Percentiles rank a stretch among this genome's conserved stretches.
Conservation (phyloP, 2,888 invertebrate genomes). For the Carabus problematicus region DNA sequence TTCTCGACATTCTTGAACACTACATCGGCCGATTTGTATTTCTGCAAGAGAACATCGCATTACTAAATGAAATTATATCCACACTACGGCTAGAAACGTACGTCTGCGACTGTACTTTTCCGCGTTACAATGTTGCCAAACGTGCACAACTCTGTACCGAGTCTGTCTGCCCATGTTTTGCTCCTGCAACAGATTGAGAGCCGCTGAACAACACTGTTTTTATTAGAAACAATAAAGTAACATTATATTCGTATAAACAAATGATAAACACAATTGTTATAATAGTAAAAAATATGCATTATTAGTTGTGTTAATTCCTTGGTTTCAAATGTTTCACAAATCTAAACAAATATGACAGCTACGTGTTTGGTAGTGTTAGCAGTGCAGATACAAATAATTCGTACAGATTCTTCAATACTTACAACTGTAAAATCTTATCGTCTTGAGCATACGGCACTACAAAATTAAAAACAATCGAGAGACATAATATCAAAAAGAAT, state of each 20-base stretch:
- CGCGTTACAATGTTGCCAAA: constrained; percentile 82
- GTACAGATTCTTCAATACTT: constrained; percentile 3
- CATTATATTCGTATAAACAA: no score
- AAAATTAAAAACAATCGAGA: no score
- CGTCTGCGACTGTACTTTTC: constrained; percentile 79
- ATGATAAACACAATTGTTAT: no score
- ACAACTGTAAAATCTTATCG: constrained; percentile 15
- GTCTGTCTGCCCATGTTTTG: constrained; percentile 81
- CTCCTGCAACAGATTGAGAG: constrained; percentile 63
- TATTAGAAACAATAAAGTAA: no score
- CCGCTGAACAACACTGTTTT: no score
- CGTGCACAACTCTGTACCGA: constrained; percentile 80
- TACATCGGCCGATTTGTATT: constrained; percentile 71
- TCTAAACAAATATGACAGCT: no score
- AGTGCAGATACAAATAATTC: no score
- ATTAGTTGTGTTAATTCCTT: no score
- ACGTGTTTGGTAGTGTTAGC: no score
- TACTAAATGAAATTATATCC: not conserved
- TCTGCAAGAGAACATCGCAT: constrained; percentile 66
- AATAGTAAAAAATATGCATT: no score
- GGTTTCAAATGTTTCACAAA: not conserved
- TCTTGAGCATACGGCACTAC: not conserved
- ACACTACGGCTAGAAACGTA: constrained; percentile 60
- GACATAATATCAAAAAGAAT: no score
- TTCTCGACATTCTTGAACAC: constrained; percentile 78